Conservation (phyloP, 2,113 vertebrate genomes). For the Coryphaenoides rupestris region DNA sequence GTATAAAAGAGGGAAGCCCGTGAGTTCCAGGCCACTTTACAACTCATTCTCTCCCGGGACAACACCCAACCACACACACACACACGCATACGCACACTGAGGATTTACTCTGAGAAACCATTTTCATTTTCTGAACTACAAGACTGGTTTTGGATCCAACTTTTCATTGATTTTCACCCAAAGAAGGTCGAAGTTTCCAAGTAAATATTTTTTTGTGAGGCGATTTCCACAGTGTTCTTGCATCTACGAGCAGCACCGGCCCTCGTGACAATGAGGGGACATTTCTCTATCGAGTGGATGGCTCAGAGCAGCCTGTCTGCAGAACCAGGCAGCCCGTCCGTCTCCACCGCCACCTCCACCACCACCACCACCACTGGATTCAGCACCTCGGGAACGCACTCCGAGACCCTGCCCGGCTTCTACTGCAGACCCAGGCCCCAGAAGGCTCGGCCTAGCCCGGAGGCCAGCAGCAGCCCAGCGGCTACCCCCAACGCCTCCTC, state of each 20-base stretch:
- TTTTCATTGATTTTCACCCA: no score
- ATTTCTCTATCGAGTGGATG: slow-evolving; percentile 77
- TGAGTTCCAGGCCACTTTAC: neutral
- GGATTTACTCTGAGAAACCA: no score
- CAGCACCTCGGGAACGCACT: slow-evolving; percentile 56
- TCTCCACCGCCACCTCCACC: neutral
- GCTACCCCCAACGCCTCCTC: no score
- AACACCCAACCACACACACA: no score
- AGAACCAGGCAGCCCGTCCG: neutral
- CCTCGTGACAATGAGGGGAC: slow-evolving; percentile 57
- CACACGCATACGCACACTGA: no score
- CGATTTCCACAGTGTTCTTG: slow-evolving; percentile 6
- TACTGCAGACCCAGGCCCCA: slow-evolving; percentile 49
- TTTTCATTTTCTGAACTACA: no score
- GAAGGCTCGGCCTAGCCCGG: neutral
- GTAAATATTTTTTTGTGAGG: neutral
- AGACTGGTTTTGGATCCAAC: no score
- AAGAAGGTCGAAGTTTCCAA: no score
- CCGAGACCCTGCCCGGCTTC: slow-evolving; percentile 72
- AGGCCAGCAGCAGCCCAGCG: slow-evolving; percentile 8
- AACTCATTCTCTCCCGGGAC: neutral
- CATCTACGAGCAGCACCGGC: neutral
- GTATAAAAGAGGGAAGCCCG: slow-evolving; percentile 56
- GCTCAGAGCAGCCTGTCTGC: slow-evolving; percentile 70
- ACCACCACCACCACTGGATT: slow-evolving; percentile 13